phyloP scores from a whole-genome alignment of 2,113 vertebrate species.

The Tachysurus vachellii region DNA sequence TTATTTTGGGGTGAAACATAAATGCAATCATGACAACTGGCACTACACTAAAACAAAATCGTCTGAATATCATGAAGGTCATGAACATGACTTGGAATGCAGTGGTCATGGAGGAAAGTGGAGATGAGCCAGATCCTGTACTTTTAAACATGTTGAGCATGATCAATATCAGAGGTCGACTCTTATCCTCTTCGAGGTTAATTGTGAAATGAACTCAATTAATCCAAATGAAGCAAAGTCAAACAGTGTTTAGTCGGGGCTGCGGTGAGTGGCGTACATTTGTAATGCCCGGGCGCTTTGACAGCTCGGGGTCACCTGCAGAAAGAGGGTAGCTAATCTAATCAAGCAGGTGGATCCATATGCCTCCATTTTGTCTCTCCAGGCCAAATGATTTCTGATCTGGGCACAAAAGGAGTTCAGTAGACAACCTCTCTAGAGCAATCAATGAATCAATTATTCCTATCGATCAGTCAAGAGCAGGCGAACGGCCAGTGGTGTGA shows the following conservation, averaged over 20 bases:
- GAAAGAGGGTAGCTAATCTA: slow-evolving; percentile 50
- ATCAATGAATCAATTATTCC: slow-evolving; percentile 46
- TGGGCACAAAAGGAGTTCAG: slow-evolving; percentile 38
- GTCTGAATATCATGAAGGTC: slow-evolving; percentile 10
- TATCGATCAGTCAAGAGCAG: slow-evolving; percentile 34
- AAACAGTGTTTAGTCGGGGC: slow-evolving; percentile 53
- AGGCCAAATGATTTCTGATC: slow-evolving; percentile 57
- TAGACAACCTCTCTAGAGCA: slow-evolving; percentile 25
- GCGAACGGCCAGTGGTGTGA: slow-evolving; percentile 30
- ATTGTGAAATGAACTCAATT: slow-evolving; percentile 54
- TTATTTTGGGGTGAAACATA: neutral
- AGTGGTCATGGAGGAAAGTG: slow-evolving; percentile 4
- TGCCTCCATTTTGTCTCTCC: slow-evolving; percentile 38
- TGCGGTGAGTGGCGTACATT: slow-evolving; percentile 28
- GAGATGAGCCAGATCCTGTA: neutral
- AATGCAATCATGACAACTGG: neutral
- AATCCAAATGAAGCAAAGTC: slow-evolving; percentile 55
- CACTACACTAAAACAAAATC: neutral
- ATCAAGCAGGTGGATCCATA: slow-evolving; percentile 56
- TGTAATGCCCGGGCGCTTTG: slow-evolving; percentile 44
- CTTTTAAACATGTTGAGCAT: slow-evolving; percentile 20
- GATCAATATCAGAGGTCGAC: slow-evolving; percentile 58
- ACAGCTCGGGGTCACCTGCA: slow-evolving; percentile 45
- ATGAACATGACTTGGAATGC: neutral
- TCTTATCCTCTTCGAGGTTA: slow-evolving; percentile 57